phyloP scores from a whole-genome alignment of 2,113 vertebrate species.

The Eurypyga helias region DNA sequence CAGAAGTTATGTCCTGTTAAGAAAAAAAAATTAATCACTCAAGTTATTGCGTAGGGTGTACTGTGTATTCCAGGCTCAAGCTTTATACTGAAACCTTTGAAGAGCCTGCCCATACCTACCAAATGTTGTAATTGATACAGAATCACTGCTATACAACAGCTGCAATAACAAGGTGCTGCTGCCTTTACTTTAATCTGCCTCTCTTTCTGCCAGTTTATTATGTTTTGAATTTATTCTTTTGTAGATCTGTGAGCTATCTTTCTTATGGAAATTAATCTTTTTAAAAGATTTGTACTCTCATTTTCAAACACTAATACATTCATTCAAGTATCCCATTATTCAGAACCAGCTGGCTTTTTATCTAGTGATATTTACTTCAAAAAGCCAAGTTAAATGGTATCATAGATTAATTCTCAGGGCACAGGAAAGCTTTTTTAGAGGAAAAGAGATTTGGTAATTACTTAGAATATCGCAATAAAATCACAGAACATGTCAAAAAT shows the following conservation, averaged over 20 bases:
- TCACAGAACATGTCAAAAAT: constrained; percentile 83
- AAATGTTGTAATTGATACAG: constrained; percentile 92
- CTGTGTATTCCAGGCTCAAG: constrained; percentile 80
- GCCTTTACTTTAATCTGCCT: constrained; percentile 90
- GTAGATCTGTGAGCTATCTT: constrained; percentile 93
- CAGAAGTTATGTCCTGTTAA: constrained; percentile 82
- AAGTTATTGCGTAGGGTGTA: constrained; percentile 80
- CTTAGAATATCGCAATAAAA: constrained; percentile 83
- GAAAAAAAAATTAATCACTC: constrained; percentile 77
- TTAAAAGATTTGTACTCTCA: constrained; percentile 90
- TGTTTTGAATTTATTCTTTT: constrained; percentile 95
- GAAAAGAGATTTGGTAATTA: constrained; percentile 85
- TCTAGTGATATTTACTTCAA: constrained; percentile 95
- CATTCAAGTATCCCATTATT: constrained; percentile 93
- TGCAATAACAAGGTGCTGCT: constrained; percentile 91
- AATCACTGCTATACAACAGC: constrained; percentile 83
- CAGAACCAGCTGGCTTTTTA: constrained; percentile 93
- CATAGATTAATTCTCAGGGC: constrained; percentile 90
- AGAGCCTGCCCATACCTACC: constrained; percentile 81
- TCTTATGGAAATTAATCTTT: constrained; percentile 99
- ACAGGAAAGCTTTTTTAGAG: constrained; percentile 79
- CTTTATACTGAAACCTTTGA: constrained; percentile 84
- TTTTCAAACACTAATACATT: constrained; percentile 92
- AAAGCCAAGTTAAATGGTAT: constrained; percentile 93
- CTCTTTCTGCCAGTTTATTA: constrained; percentile 88